Evolutionary conservation across 2,888 invertebrate species (phyloP).

Genomic region (Pediacus dermestoides): DNA sequence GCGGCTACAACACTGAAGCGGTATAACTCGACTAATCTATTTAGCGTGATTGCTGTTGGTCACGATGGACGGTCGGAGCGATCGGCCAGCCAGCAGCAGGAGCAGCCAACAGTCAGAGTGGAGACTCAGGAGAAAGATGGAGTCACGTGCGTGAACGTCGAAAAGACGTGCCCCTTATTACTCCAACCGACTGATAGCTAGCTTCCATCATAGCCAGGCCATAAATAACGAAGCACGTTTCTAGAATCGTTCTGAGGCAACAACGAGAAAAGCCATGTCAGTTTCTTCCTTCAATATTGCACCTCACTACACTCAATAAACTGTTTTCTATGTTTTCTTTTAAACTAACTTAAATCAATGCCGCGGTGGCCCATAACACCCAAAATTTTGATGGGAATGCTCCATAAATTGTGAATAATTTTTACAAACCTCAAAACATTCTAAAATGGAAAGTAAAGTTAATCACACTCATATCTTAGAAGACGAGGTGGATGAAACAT

Average conservation of each 20-base stretch:
- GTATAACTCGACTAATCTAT: slow-evolving; percentile 19
- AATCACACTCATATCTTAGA: no score
- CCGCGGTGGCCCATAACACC: no score
- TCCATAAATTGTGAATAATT: no score
- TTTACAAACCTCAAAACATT: no score
- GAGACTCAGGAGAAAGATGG: slow-evolving; percentile 16
- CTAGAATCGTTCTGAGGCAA: slow-evolving; percentile 22
- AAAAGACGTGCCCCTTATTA: slow-evolving; percentile 21
- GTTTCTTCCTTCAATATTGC: no score
- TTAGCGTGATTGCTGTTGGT: slow-evolving; percentile 22
- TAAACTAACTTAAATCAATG: slow-evolving; percentile 5
- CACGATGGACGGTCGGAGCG: slow-evolving; percentile 11
- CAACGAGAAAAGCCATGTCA: slow-evolving; percentile 1
- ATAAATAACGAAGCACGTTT: slow-evolving; percentile 25
- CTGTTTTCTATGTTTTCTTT: slow-evolving; percentile 2
- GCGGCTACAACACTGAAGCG: slow-evolving; percentile 17
- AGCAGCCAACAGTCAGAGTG: slow-evolving; percentile 5
- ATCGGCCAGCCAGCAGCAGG: no score
- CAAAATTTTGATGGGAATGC: no score
- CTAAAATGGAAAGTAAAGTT: no score
- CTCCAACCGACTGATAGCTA: slow-evolving; percentile 19
- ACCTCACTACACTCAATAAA: no score
- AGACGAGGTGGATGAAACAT: no score
- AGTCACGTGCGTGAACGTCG: slow-evolving; percentile 20
- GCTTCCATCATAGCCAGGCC: slow-evolving; percentile 20